phyloP scores from a whole-genome alignment of 2,113 vertebrate genomes.

The Kryptolebias marmoratus region DNA sequence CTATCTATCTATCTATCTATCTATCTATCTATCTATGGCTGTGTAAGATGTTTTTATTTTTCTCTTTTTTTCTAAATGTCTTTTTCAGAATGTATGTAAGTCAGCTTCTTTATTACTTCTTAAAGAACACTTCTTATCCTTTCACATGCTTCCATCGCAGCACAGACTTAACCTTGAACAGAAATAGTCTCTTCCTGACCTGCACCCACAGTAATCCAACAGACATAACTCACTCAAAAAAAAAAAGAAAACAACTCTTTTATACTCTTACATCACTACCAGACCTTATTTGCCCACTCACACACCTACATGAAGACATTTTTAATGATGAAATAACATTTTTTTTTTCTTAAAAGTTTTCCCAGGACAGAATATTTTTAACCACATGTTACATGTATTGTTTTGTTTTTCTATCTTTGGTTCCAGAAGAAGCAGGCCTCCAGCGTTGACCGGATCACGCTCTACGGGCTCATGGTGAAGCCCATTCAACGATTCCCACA shows the following conservation, averaged over 20 bases:
- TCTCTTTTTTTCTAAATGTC: neutral
- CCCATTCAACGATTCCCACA: conserved; percentile 97
- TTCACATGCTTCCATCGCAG: neutral
- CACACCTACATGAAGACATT: conserved; percentile 35
- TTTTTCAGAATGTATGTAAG: conserved; percentile 14
- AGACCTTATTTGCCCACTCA: conserved; percentile 45
- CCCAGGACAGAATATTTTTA: conserved; percentile 4
- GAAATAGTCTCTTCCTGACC: conserved; percentile 16
- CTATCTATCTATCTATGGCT: neutral
- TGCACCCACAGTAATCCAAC: conserved; percentile 35
- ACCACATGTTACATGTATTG: neutral
- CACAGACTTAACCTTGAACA: conserved; percentile 18
- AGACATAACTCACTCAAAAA: conserved; percentile 28
- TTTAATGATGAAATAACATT: conserved; percentile 13
- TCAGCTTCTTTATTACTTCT: neutral
- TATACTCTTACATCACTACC: conserved; percentile 38
- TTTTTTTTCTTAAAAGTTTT: conserved; percentile 29
- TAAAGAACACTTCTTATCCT: conserved; percentile 7
- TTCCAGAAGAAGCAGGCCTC: conserved; percentile 90
- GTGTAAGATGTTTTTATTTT: neutral
- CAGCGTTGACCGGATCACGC: conserved; percentile 91
- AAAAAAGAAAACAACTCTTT: conserved; percentile 15
- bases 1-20: neutral
- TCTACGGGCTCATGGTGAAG: conserved; percentile 97
- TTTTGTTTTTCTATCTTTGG: neutral